Conservation (phyloP, 2,888 invertebrate species). For the Mycalesis mineus region DNA sequence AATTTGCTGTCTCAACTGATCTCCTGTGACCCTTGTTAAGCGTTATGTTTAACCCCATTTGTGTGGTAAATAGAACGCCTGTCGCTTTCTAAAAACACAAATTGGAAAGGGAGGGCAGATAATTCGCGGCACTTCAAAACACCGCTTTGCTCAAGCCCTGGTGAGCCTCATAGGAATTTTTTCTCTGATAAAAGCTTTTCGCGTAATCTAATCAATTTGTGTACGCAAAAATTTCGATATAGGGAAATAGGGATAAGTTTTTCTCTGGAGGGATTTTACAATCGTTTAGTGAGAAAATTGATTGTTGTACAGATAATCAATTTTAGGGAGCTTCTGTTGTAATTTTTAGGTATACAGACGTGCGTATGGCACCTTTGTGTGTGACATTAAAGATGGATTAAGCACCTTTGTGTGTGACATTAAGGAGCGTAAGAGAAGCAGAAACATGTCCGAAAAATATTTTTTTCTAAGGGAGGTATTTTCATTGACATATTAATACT, state of each 20-base stretch:
- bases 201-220: slow-evolving; percentile 2
- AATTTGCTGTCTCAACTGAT: not conserved
- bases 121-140: not conserved
- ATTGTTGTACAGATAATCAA: no score
- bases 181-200: not conserved
- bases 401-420: no score
- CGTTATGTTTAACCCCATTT: slow-evolving; percentile 3
- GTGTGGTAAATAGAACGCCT: not conserved
- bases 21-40: slow-evolving; percentile 3
- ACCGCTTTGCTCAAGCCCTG: not conserved
- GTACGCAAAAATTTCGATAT: not conserved
- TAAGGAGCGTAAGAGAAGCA: no score
- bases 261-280: not conserved
- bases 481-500: no score
- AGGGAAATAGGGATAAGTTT: not conserved
- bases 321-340: no score
- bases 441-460: no score
- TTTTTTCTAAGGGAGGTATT: no score
- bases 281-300: not conserved
- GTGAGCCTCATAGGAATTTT: not conserved
- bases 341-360: no score
- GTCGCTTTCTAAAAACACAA: not conserved
- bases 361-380: no score
- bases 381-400: no score
- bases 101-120: not conserved